phyloP scores from a whole-genome alignment of 2,113 vertebrate genomes.

The Lampris incognitus region DNA sequence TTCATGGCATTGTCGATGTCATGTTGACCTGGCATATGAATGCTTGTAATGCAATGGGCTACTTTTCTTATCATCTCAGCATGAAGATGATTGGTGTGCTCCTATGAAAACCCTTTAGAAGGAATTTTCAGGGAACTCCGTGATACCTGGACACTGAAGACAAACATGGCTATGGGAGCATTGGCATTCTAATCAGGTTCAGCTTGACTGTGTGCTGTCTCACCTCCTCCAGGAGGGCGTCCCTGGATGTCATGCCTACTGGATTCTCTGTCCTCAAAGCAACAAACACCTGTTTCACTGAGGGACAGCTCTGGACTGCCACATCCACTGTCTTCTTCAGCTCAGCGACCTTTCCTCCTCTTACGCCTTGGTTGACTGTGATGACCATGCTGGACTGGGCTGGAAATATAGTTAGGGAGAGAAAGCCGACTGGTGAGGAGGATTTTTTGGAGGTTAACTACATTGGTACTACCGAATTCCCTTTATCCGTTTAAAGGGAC shows the following conservation, averaged over 20 bases:
- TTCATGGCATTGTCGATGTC: too few species aligned
- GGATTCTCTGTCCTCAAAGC: constrained; percentile 71
- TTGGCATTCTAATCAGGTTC: constrained; percentile 2
- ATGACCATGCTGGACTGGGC: constrained; percentile 72
- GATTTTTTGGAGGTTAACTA: neutral
- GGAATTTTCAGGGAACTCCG: too few species aligned
- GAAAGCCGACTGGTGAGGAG: neutral
- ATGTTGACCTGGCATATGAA: too few species aligned
- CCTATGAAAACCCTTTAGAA: too few species aligned
- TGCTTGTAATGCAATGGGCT: too few species aligned
- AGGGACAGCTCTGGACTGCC: constrained; percentile 62
- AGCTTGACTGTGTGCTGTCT: constrained; percentile 34
- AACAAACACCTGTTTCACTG: constrained; percentile 67
- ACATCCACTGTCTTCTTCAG: constrained; percentile 74
- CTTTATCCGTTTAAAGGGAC: neutral
- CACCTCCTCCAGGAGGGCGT: constrained; percentile 73
- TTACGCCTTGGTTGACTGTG: constrained; percentile 72
- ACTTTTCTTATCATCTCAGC: too few species aligned
- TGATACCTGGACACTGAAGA: too few species aligned
- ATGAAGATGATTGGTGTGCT: too few species aligned
- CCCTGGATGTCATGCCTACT: constrained; percentile 56
- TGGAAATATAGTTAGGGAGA: constrained; percentile 6
- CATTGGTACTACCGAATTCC: neutral
- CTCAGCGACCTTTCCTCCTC: constrained; percentile 62
- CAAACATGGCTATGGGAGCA: neutral